Conservation (phyloP, 64 coral and sea anemone genomes). For the Actinia equina region DNA sequence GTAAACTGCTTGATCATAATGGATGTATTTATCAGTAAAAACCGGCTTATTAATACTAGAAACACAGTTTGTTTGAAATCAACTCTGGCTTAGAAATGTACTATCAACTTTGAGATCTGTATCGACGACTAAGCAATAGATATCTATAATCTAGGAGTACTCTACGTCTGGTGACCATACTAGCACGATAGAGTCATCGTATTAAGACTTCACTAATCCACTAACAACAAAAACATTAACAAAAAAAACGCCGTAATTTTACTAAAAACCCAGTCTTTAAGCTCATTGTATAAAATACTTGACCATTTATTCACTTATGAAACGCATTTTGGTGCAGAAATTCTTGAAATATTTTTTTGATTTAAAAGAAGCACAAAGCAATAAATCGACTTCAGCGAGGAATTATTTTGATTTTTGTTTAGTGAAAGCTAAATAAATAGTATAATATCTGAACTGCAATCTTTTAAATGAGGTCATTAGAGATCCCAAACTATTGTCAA, state of each 20-base stretch:
- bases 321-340: not conserved
- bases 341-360: not conserved
- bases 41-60: not conserved
- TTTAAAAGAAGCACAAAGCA: not conserved
- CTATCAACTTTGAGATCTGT: not conserved
- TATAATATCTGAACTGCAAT: not conserved
- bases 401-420: not conserved
- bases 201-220: not conserved
- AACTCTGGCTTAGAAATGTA: not conserved
- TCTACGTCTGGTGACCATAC: not conserved
- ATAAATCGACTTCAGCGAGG: not conserved
- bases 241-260: not conserved
- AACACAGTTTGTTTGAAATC: constrained; percentile 9
- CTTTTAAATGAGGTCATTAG: not conserved
- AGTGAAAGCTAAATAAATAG: not conserved
- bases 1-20: not conserved
- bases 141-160: not conserved
- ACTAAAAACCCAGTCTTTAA: not conserved
- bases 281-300: not conserved
- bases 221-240: not conserved
- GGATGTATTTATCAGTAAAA: not conserved
- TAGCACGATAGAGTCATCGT: not conserved
- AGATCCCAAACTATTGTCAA: not conserved
- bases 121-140: not conserved
- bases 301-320: not conserved